Conservation (phyloP, 2,888 invertebrate species). For the Dolichomitus sp. region DNA sequence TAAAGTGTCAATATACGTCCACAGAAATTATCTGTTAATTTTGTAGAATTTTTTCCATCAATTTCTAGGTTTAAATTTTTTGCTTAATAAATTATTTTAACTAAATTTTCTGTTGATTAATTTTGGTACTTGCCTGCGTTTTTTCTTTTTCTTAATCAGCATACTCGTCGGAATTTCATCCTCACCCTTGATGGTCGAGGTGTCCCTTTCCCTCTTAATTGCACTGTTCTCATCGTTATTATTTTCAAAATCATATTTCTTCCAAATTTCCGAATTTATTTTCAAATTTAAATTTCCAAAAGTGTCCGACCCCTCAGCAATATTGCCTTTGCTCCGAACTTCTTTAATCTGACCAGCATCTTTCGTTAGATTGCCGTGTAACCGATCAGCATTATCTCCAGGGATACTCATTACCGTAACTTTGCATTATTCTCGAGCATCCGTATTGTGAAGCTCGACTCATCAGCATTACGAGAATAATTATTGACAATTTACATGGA, state of each 20-base stretch:
- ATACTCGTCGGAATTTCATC: slow-evolving; percentile 62
- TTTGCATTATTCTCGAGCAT: slow-evolving; percentile 72
- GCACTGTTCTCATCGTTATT: not conserved
- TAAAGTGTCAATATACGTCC: too few species aligned
- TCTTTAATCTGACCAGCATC: slow-evolving; percentile 31
- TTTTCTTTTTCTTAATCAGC: slow-evolving; percentile 73
- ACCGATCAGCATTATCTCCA: slow-evolving; percentile 69
- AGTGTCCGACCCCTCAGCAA: slow-evolving; percentile 54
- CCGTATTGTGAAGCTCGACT: slow-evolving; percentile 34
- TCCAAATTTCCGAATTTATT: slow-evolving; percentile 43
- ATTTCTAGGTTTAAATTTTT: too few species aligned
- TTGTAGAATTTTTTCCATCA: too few species aligned
- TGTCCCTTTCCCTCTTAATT: slow-evolving; percentile 19
- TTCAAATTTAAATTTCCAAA: slow-evolving; percentile 14
- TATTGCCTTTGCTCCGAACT: slow-evolving; percentile 33
- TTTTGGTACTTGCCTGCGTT: slow-evolving; percentile 72
- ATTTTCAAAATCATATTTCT: slow-evolving; percentile 44
- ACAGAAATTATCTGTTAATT: too few species aligned
- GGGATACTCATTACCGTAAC: slow-evolving; percentile 75
- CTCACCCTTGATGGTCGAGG: slow-evolving; percentile 39
- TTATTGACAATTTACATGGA: slow-evolving; percentile 58
- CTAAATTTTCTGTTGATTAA: not conserved
- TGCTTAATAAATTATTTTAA: not conserved
- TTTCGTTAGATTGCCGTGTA: slow-evolving; percentile 61
- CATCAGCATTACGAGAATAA: slow-evolving; percentile 62